Percentiles rank a stretch among this genome's conserved stretches.
phyloP scores from a whole-genome alignment of 2,888 invertebrate genomes.

The Molanna angustata region DNA sequence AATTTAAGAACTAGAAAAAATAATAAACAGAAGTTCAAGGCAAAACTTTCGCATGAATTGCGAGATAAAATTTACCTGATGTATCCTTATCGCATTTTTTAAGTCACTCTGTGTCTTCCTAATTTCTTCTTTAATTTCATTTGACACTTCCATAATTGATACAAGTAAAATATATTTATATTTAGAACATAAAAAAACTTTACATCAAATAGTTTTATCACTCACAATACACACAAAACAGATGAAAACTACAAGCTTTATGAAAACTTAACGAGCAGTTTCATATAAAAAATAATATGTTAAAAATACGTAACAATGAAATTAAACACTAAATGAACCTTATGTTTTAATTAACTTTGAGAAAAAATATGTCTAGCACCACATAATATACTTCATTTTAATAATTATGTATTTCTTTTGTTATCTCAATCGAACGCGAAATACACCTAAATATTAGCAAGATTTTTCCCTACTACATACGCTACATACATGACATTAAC shows the following conservation, averaged over 20 bases:
- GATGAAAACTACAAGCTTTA: neutral
- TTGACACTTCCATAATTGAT: slow-evolving; percentile 57
- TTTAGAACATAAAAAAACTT: slow-evolving; percentile 11
- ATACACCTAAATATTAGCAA: slow-evolving; percentile 16
- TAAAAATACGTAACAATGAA: slow-evolving; percentile 27
- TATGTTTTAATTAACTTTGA: no score
- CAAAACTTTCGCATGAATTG: no score
- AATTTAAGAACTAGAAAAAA: no score
- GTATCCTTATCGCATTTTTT: slow-evolving; percentile 61
- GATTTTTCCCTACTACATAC: slow-evolving; percentile 14
- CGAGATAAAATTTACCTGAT: slow-evolving; percentile 52
- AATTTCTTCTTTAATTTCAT: slow-evolving; percentile 60
- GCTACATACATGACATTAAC: slow-evolving; percentile 19
- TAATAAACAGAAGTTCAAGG: no score
- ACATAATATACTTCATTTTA: neutral
- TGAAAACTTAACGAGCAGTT: slow-evolving; percentile 20
- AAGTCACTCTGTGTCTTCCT: slow-evolving; percentile 58
- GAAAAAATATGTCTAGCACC: no score
- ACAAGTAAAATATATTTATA: slow-evolving; percentile 5
- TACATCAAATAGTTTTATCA: no score
- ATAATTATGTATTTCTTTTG: slow-evolving; percentile 12
- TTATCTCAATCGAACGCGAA: slow-evolving; percentile 15
- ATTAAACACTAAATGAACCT: no score
- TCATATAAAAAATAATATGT: slow-evolving; percentile 15
- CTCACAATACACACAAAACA: slow-evolving; percentile 8